phyloP scores from a whole-genome alignment of 30 jellyfish, hydroid and myxozoan species.

The Calvadosia cruxmelitensis region DNA sequence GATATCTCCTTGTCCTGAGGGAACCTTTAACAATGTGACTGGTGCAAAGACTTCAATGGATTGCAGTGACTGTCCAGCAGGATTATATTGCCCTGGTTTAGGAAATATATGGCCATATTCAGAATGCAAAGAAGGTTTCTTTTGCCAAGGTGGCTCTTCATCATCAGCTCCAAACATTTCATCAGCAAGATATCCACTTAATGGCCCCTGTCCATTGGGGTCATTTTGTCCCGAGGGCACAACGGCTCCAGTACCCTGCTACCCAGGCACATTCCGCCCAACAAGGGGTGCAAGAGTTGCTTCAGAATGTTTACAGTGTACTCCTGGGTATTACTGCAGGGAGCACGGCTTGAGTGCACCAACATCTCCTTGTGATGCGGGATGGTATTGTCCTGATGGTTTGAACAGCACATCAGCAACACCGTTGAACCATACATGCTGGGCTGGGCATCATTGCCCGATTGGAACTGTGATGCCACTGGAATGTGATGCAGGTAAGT shows the following conservation, averaged over 20 bases:
- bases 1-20: conserved; percentile 76
- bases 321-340: conserved; percentile 78
- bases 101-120: conserved; percentile 74
- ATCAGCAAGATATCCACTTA: conserved; percentile 23
- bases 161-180: conserved; percentile 62
- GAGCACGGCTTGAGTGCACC: conserved; percentile 60
- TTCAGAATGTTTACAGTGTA: conserved; percentile 58
- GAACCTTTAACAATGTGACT: conserved; percentile 73
- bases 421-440: conserved; percentile 71
- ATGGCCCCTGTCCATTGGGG: conserved; percentile 92
- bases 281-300: conserved; percentile 66
- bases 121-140: conserved; percentile 66
- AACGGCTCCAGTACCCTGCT: conserved; percentile 67
- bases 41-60: conserved; percentile 43
- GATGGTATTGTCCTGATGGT: conserved; percentile 91
- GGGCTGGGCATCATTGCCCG: conserved; percentile 91
- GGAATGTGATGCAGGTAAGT: conserved; percentile 64
- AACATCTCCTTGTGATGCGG: conserved; percentile 56
- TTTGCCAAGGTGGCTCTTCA: conserved; percentile 77
- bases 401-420: conserved; percentile 33
- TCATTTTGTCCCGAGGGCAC: conserved; percentile 81
- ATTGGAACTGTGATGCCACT: conserved; percentile 69
- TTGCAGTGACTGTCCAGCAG: conserved; percentile 71
- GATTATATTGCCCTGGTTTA: conserved; percentile 60
- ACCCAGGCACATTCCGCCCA: conserved; percentile 53